phyloP scores from a whole-genome alignment of 2,113 vertebrate genomes.

The Pteropus alecto region DNA sequence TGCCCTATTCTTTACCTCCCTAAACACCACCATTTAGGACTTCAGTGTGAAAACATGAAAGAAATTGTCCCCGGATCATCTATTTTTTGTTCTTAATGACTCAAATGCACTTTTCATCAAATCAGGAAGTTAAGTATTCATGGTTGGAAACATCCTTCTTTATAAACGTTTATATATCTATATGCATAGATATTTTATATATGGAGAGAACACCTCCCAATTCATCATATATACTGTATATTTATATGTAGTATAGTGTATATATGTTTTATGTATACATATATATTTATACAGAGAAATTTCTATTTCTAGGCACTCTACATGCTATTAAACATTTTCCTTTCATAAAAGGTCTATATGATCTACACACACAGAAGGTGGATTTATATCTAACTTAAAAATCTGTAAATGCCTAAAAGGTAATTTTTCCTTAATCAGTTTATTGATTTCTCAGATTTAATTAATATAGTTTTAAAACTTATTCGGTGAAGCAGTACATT shows the following conservation, averaged over 20 bases:
- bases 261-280: neutral
- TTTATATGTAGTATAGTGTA: neutral
- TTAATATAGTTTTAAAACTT: conserved; percentile 27
- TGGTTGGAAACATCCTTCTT: neutral
- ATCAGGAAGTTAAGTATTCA: neutral
- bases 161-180: neutral
- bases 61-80: neutral
- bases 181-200: neutral
- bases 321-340: conserved; percentile 2
- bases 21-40: neutral
- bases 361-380: neutral
- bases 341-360: neutral
- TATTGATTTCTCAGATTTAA: conserved; percentile 43
- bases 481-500: neutral
- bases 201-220: neutral
- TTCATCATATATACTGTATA: neutral
- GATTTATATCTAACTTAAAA: conserved; percentile 6
- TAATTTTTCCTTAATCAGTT: conserved; percentile 3
- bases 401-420: neutral
- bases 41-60: neutral
- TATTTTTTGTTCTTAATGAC: neutral
- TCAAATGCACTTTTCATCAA: neutral
- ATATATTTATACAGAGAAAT: neutral
- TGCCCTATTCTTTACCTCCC: neutral
- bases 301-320: neutral